Percentiles rank a stretch among this genome's conserved stretches.
Conservation (phyloP, 23 tunicate genomes). For the Pegea sp. region DNA sequence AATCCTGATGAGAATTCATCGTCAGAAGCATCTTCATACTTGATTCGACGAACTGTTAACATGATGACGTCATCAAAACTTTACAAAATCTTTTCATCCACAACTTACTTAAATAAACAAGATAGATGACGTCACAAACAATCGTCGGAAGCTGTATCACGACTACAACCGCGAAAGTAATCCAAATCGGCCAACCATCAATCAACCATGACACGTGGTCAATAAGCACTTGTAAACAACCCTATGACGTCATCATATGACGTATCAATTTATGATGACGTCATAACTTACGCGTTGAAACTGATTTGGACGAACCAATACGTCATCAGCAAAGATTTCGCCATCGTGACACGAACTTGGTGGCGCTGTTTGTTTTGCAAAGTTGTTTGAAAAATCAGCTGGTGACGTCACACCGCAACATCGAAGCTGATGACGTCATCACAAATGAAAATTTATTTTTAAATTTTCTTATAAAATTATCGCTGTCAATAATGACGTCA, state of each 20-base stretch:
- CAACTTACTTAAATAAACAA: conserved; percentile 37
- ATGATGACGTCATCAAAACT: too few species aligned
- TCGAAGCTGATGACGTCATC: too few species aligned
- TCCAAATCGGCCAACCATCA: conserved; percentile 40
- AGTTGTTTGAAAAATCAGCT: conserved; percentile 7
- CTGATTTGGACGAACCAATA: conserved; percentile 14
- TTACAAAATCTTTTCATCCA: too few species aligned
- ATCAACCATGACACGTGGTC: conserved; percentile 18
- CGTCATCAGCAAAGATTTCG: conserved; percentile 4
- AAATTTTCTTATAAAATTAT: too few species aligned
- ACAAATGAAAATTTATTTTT: too few species aligned
- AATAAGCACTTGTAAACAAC: conserved; percentile 23
- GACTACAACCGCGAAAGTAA: conserved; percentile 18
- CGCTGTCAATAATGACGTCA: too few species aligned
- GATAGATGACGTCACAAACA: conserved; percentile 11
- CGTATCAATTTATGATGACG: too few species aligned
- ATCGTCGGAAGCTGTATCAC: conserved; percentile 15
- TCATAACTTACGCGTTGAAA: conserved; percentile 1
- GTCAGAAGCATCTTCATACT: too few species aligned
- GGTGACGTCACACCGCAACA: conserved; percentile 46
- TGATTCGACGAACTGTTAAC: too few species aligned
- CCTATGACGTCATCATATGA: conserved; percentile 18
- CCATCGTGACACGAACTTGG: conserved; percentile 22
- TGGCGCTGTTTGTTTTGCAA: conserved; percentile 7
- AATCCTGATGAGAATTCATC: too few species aligned